Conservation (phyloP, 2,888 invertebrate species). For the Diachrysia chrysitis region DNA sequence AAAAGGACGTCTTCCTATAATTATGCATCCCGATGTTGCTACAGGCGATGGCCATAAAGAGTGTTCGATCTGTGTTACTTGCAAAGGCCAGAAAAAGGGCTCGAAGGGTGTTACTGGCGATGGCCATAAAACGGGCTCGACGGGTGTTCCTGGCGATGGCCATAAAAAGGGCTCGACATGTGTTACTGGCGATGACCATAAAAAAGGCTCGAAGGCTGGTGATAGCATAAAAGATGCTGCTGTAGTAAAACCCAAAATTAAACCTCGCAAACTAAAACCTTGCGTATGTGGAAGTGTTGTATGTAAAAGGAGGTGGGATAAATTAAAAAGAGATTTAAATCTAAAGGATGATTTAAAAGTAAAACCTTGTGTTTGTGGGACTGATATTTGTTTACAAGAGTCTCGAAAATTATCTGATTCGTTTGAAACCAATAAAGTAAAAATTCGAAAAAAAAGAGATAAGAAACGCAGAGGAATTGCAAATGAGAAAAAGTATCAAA, state of each 20-base stretch:
- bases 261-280: background rate
- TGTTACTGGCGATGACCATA: too few species aligned
- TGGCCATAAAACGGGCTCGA: too few species aligned
- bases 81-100: too few species aligned
- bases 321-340: slow-evolving; percentile 7
- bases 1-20: background rate
- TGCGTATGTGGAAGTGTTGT: slow-evolving; percentile 40
- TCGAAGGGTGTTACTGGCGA: too few species aligned
- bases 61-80: too few species aligned
- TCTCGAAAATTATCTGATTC: slow-evolving; percentile 27
- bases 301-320: slow-evolving; percentile 34
- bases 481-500: background rate
- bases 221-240: background rate
- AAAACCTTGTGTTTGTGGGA: slow-evolving; percentile 43
- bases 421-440: slow-evolving; percentile 16
- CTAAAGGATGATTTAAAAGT: background rate
- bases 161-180: too few species aligned
- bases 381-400: slow-evolving; percentile 32
- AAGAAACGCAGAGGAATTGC: background rate
- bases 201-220: too few species aligned
- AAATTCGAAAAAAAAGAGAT: background rate
- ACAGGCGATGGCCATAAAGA: background rate
- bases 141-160: too few species aligned
- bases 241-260: background rate
- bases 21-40: background rate